phyloP scores from a whole-genome alignment of 2,797 vertebrate species.

The Manis pentadactyla region DNA sequence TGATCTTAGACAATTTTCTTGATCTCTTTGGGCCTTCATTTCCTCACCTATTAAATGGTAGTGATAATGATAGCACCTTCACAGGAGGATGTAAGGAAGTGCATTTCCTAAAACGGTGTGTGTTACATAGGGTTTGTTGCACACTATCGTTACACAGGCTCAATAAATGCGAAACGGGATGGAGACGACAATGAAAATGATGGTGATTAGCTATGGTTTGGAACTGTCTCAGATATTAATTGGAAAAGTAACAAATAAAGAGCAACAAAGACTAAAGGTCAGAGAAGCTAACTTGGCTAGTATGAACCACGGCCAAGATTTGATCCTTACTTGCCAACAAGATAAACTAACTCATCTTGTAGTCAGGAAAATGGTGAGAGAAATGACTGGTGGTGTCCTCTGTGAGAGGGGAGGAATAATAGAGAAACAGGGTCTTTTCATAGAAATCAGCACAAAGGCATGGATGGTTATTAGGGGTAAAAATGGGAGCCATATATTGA shows the following conservation, averaged over 20 bases:
- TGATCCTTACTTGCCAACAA: background rate
- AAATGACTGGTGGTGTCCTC: background rate
- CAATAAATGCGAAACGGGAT: fast-evolving
- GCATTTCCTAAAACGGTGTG: too few species aligned
- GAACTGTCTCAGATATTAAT: background rate
- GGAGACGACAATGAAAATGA: background rate
- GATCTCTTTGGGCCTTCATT: background rate
- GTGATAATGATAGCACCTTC: background rate
- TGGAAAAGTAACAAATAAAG: background rate
- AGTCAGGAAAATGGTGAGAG: background rate
- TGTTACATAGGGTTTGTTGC: fast-evolving
- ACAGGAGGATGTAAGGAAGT: background rate
- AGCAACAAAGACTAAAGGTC: background rate
- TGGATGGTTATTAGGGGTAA: conserved; percentile 65
- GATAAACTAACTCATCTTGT: background rate
- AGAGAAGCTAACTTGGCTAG: background rate
- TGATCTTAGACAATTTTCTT: background rate
- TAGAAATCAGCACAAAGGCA: background rate
- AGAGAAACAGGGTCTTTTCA: background rate
- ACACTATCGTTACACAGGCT: fast-evolving
- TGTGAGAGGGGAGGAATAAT: background rate
- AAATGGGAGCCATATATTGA: conserved; percentile 55
- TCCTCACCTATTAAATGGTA: background rate
- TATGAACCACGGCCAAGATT: background rate
- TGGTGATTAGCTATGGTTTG: background rate